A percentile compares a stretch with the other conserved stretches of the same genome.
Conservation (phyloP, 2,888 invertebrate genomes). For the Napeogenes sylphis region DNA sequence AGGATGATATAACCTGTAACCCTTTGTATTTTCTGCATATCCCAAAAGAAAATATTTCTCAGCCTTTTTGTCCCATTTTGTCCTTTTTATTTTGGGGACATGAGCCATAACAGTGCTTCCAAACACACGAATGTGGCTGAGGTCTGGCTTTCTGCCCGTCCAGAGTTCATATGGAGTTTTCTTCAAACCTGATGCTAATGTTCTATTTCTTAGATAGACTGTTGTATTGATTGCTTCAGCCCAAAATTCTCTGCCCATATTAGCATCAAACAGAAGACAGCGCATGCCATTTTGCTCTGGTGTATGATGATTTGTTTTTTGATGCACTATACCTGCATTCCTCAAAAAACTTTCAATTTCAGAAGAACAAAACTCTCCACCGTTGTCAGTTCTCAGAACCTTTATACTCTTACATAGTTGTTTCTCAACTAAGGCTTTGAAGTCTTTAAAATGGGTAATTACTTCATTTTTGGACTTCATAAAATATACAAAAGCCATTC, state of each 20-base stretch:
- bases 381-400: slow-evolving; percentile 20
- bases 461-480: slow-evolving; percentile 23
- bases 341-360: slow-evolving; percentile 18
- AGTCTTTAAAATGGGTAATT: slow-evolving; percentile 17
- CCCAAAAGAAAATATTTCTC: slow-evolving; percentile 9
- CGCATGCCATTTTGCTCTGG: slow-evolving; percentile 33
- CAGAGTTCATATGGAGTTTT: slow-evolving; percentile 31
- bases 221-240: slow-evolving; percentile 30
- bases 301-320: slow-evolving; percentile 29
- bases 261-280: slow-evolving; percentile 30
- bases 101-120: slow-evolving; percentile 26
- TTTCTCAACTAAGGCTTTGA: slow-evolving; percentile 15
- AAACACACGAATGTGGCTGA: slow-evolving; percentile 22
- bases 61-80: slow-evolving; percentile 28
- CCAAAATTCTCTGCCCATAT: slow-evolving; percentile 26
- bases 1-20: slow-evolving; percentile 31
- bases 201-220: slow-evolving; percentile 27
- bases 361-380: slow-evolving; percentile 22
- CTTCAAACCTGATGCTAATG: slow-evolving; percentile 20
- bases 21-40: slow-evolving; percentile 32
- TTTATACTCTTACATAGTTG: slow-evolving; percentile 14
- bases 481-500: neutral
- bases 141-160: slow-evolving; percentile 28
- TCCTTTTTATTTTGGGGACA: slow-evolving; percentile 26
- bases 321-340: slow-evolving; percentile 23